Evolutionary conservation across 1,140 invertebrate species (phyloP).

Genomic region (Grapholita molesta): DNA sequence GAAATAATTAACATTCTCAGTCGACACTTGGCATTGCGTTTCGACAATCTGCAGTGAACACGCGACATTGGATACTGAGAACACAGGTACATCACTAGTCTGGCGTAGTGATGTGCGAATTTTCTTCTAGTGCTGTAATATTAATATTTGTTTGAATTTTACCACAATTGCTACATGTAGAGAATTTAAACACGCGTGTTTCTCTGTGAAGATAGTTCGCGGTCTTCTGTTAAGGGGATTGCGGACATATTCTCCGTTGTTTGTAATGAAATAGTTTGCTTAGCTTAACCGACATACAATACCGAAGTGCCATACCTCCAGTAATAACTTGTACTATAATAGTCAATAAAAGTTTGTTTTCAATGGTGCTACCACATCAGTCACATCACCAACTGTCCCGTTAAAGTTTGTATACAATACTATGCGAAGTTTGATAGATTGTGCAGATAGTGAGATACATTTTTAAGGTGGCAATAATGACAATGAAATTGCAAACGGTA

Average conservation of each 20-base stretch:
- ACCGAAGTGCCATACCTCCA: background rate
- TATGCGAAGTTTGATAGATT: background rate
- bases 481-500: background rate
- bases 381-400: background rate
- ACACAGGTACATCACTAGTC: background rate
- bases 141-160: background rate
- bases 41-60: background rate
- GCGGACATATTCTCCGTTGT: no score
- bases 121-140: background rate
- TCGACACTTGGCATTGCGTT: constrained; percentile 2
- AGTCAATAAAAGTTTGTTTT: background rate
- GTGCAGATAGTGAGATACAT: background rate
- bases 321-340: background rate
- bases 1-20: background rate
- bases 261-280: no score
- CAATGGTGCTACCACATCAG: background rate
- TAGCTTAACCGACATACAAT: no score
- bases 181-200: no score
- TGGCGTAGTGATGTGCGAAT: background rate
- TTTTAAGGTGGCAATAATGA: background rate
- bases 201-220: no score
- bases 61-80: constrained; percentile 6
- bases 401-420: background rate
- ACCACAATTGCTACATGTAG: no score
- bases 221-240: no score